Evolutionary conservation across 2,113 vertebrate genomes (phyloP).

Genomic region (Microcebus murinus): DNA sequence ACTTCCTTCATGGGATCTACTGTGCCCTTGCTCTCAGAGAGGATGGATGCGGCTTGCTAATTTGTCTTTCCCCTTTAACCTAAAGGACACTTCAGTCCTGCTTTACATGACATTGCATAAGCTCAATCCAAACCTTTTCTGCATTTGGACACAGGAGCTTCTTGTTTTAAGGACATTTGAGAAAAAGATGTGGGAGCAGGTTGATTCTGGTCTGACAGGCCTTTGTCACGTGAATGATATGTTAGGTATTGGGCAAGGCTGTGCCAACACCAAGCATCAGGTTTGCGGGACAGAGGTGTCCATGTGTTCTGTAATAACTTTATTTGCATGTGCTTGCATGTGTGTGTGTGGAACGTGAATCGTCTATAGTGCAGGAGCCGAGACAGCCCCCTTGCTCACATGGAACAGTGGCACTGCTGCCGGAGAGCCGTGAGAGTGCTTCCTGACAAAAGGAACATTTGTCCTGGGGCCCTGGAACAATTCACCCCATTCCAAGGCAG

Average conservation of each 20-base stretch:
- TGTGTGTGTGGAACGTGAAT: background rate
- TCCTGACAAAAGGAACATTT: background rate
- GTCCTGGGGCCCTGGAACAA: background rate
- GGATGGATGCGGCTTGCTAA: background rate
- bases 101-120: background rate
- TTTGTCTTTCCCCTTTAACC: background rate
- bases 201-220: background rate
- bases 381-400: accelerated
- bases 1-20: accelerated
- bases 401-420: accelerated
- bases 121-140: background rate
- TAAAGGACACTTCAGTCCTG: too few species aligned
- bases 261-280: accelerated
- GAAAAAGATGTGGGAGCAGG: background rate
- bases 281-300: too few species aligned
- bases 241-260: too few species aligned
- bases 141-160: background rate
- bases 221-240: background rate
- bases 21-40: too few species aligned
- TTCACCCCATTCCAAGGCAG: background rate
- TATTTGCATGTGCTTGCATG: background rate
- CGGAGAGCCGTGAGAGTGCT: background rate
- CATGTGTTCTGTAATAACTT: background rate
- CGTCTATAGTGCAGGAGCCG: too few species aligned
- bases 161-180: background rate